phyloP scores from a whole-genome alignment of 2,797 vertebrate genomes.

The Periparus ater region DNA sequence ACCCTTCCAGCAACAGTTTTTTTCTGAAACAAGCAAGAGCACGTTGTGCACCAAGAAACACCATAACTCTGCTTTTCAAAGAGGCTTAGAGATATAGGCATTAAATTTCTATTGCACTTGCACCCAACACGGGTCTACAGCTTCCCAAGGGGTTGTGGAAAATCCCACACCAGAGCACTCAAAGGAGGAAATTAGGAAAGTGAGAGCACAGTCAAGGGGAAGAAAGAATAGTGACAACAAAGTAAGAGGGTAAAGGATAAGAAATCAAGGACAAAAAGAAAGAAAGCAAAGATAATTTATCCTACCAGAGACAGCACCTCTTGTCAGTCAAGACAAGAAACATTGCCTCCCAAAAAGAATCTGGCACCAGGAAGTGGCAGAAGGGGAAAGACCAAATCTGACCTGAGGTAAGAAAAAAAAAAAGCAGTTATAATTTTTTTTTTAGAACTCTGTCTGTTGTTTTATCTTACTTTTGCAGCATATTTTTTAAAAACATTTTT shows the following conservation, averaged over 20 bases:
- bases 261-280: constrained; percentile 15
- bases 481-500: background rate
- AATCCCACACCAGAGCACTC: background rate
- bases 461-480: background rate
- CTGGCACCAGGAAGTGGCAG: constrained; percentile 49
- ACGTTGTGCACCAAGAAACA: background rate
- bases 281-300: constrained; percentile 43
- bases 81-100: background rate
- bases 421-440: background rate
- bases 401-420: constrained; percentile 47
- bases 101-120: background rate
- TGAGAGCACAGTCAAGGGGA: background rate
- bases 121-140: background rate
- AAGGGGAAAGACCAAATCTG: constrained; percentile 56
- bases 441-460: background rate
- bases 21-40: fast-evolving
- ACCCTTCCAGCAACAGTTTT: background rate
- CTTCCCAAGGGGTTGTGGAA: background rate
- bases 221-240: background rate
- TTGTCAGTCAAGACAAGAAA: constrained; percentile 71
- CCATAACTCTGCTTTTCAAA: background rate
- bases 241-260: background rate
- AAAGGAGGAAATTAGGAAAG: background rate
- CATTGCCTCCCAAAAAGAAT: constrained; percentile 62
- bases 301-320: constrained; percentile 68